Conservation (phyloP, 2,888 invertebrate species). For the Agriopis leucophaearia region DNA sequence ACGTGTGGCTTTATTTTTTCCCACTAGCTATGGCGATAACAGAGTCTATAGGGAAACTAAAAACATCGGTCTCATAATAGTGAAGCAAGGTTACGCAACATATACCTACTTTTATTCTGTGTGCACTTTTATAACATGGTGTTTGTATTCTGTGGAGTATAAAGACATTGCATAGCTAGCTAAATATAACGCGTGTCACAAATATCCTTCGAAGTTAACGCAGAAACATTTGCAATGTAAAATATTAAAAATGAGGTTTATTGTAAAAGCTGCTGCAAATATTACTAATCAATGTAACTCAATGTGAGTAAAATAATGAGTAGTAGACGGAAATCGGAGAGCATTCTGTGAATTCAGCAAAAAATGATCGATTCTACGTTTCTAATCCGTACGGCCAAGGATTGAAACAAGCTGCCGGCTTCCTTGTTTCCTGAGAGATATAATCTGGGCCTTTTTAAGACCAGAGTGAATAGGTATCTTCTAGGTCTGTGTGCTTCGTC, state of each 20-base stretch:
- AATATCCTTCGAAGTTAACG: conserved; percentile 10
- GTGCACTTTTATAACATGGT: background rate
- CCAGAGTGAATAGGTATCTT: too few species aligned
- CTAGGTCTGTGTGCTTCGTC: too few species aligned
- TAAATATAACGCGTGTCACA: background rate
- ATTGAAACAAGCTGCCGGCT: too few species aligned
- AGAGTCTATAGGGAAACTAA: conserved; percentile 3
- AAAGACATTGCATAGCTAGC: background rate
- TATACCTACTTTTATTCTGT: background rate
- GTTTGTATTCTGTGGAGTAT: background rate
- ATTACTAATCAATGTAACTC: background rate
- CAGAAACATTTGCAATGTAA: conserved; percentile 10
- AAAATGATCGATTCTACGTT: too few species aligned
- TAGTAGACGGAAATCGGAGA: background rate
- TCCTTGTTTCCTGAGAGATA: too few species aligned
- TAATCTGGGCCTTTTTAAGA: too few species aligned
- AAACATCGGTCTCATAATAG: background rate
- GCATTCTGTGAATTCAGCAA: background rate
- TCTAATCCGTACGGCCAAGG: too few species aligned
- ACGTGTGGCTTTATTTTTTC: conserved; percentile 12
- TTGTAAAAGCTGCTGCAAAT: background rate
- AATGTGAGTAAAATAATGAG: background rate
- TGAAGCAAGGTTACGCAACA: background rate
- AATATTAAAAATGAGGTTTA: background rate
- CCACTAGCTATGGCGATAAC: conserved; percentile 9